Conservation (phyloP, 2,888 invertebrate species). For the Lissonota sp. region DNA sequence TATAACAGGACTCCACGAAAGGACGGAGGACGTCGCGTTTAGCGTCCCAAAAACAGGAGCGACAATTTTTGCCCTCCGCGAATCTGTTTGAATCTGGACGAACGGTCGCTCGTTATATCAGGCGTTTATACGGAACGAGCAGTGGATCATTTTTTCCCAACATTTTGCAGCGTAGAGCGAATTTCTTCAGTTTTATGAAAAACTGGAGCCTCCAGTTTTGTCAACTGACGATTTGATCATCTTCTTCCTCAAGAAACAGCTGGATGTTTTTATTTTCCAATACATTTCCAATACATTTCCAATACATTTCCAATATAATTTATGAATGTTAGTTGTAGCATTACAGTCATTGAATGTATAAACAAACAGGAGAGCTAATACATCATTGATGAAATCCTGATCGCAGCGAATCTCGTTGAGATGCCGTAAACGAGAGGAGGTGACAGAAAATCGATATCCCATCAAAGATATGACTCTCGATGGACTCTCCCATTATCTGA, state of each 20-base stretch:
- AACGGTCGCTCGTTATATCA: conserved; percentile 74
- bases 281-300: too few species aligned
- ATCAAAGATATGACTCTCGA: conserved; percentile 28
- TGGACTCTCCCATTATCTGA: conserved; percentile 13
- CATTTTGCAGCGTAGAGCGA: neutral
- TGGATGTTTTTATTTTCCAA: too few species aligned
- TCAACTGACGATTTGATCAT: too few species aligned
- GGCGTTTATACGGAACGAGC: conserved; percentile 65
- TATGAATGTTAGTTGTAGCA: neutral
- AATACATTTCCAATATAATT: too few species aligned
- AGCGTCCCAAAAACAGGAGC: conserved; percentile 41
- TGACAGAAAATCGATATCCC: conserved; percentile 81
- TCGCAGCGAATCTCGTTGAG: conserved; percentile 81
- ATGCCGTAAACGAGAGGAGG: conserved; percentile 83
- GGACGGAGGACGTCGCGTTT: conserved; percentile 47
- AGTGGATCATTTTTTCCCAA: neutral
- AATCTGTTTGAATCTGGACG: conserved; percentile 67
- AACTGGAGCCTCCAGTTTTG: too few species aligned
- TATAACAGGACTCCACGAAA: conserved; percentile 74
- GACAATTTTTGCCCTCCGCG: conserved; percentile 42
- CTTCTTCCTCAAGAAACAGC: too few species aligned
- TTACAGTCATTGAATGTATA: conserved; percentile 22
- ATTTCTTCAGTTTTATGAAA: neutral
- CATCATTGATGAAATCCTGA: conserved; percentile 75
- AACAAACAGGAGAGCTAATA: conserved; percentile 21